Base-by-base conservation (phyloP, 2,888 invertebrate species). In the Clusia tigrina region DNA sequence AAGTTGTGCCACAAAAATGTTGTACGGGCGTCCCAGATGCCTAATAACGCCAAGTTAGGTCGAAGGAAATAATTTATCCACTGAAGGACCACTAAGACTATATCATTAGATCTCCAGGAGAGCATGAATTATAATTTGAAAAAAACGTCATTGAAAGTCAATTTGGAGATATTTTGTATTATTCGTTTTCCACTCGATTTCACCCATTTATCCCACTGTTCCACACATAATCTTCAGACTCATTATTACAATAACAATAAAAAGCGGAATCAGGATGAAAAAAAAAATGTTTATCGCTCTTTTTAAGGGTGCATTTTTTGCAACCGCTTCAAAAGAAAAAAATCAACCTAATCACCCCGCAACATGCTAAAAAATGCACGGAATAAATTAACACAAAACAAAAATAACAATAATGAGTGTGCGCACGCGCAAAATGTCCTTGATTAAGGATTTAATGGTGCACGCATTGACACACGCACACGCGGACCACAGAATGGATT, bases 391-490 rank as follows among this genome's bases (percentile, higher is more conserved):
- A n/a, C n/a, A n/a, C n/a, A n/a, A n/a, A n/a, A n/a, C n/a, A n/a
- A n/a, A n/a, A n/a, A n/a, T n/a, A n/a, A n/a, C 58, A 54, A 46
- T 53, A 54, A 63, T 58, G 64, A 65, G 22, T 48, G 22, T 48
- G 48, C 48, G 48, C 48, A 48, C 48, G 48, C 48, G 48, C 48
- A 48, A 15, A 48, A 48, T 48, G 48, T 48, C 70, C 71, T 72
- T 72, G 69, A 71, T 63, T 52, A 63, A 60, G 65, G 65, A 69
- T 69, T 68, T 67, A 59, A 53, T 53, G 32, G 38, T 59, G 46
- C 48, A 37, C 46, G 54, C 59, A 52, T 55, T 54, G 54, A 65
- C 52, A 54, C 54, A 58, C 42, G 55, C 63, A 63, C 63, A 48
- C 22, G 3, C 18, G 15, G 22, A 3, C 20, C 2, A 6, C 20